Base-by-base conservation (phyloP, 2,797 vertebrate species). In the Cirrhinus molitorella region DNA sequence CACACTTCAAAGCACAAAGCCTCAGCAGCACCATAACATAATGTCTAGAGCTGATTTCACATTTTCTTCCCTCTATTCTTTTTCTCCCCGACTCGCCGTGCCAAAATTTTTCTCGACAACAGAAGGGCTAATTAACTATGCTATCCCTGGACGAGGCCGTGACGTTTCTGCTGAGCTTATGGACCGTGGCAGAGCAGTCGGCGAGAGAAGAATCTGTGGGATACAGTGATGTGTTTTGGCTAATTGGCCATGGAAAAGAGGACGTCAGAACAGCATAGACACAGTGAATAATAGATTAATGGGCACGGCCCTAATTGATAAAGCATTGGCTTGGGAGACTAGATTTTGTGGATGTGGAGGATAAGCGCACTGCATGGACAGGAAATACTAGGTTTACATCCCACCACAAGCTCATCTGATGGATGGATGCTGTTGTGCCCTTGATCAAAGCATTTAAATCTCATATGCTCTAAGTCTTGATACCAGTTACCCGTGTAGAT, bases 211-310 rank as follows among this genome's bases (percentile, higher is more conserved):
- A 68, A 28, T 55, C 47, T 79, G 49, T 34, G 47, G 66, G 80
- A 86, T 34, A 65, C 70, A 40, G 61, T 45, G 28, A 75, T 65
- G 74, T 75, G 70, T 59, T 65, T 72, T 75, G 81, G 61, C 66
- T 86, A 83, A 83, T 83, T 86, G 76, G 81, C 55, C 76, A 70
- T 47, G 40, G 75, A 49, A 43, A 81, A 53, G 25, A 59, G 3
- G 40, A 80, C 2, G 14, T 59, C 40, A 75, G 76, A 66, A 80
- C 80, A 83, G 70, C 76, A 53, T 34, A 47, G 25, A 74, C 70
- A 79, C 40, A 53, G 31, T 45, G 72, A 83, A 76, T 83, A 67
- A 76, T 66, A 57, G 23, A 83, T 45, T 31, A 53, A 83, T 75
- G 71, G 47, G 45, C 49, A 43, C 2, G n/a, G 61, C 37, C 45